Base-by-base conservation (phyloP, 2,797 vertebrate species). In the Sternarchorhynchus goeldii region DNA sequence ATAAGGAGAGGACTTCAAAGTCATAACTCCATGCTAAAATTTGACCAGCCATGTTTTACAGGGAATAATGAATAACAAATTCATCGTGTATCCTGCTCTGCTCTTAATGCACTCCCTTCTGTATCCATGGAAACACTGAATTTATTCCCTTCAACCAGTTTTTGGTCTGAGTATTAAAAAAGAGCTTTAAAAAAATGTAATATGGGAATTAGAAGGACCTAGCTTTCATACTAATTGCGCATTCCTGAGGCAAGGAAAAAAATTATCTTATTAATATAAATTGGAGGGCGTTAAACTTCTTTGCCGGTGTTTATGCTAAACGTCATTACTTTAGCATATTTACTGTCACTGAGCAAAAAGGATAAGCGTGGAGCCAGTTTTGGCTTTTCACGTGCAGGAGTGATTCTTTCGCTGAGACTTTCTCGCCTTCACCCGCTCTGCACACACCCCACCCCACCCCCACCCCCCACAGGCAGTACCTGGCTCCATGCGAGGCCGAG, bases 401-500 rank as follows among this genome's bases (percentile, higher is more conserved):
- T 45, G 25, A 39, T 69, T 55, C 59, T 32, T 31, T 31, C n/a
- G 67, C 39, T 25, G 25, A 25, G 25, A 25, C 25, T 25, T 25
- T 25, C 25, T 25, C 25, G 25, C 25, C 25, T 25, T 25, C 25
- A 1, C 25, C 25, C 1, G 25, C 25, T 25, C 25, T 25, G 25
- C 25, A 25, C 25, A 25, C 25, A 25, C 25, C 25, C 25, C 25
- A 25, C 25, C 25, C 25, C 25, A 25, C 25, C 25, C 1, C 25
- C 25, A 25, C 25, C 25, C 56, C 71, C n/a, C 84, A 17, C 82
- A 97, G 95, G 86, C 94, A 96, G 86, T 70, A 86, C 62, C 71
- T 95, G 82, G 84, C 86, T 64, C 93, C 93, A 0, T 96, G 95
- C 82, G 91, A 93, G 83, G 94, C 92, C 56, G 91, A 95, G 79